Evolutionary conservation across 2,888 invertebrate genomes (phyloP).

Genomic region (Achlya flavicornis): DNA sequence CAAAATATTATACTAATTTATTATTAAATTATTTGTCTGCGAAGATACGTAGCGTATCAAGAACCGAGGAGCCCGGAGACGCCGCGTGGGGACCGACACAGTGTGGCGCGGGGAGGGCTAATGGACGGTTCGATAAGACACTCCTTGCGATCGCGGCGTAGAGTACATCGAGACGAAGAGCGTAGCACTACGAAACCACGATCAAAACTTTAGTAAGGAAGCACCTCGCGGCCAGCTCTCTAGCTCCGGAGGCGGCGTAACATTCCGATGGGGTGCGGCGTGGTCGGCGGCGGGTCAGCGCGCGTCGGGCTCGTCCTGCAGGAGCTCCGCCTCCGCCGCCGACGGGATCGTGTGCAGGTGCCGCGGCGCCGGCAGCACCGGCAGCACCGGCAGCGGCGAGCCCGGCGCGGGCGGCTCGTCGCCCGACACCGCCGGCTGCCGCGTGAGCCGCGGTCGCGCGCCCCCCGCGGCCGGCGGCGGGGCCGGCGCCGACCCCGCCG

Average conservation of each 20-base stretch:
- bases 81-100: not conserved
- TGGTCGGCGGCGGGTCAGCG: slow-evolving; percentile 31
- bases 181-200: not conserved
- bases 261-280: slow-evolving; percentile 3
- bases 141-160: slow-evolving; percentile 21
- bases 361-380: too few relatives aligned
- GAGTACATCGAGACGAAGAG: not conserved
- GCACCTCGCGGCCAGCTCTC: not conserved
- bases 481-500: slow-evolving; percentile 86
- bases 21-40: slow-evolving; percentile 39
- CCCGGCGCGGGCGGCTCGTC: slow-evolving; percentile 88
- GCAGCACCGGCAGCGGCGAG: slow-evolving; percentile 40
- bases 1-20: slow-evolving; percentile 40
- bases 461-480: slow-evolving; percentile 84
- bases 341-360: slow-evolving; percentile 71
- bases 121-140: slow-evolving; percentile 57
- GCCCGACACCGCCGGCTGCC: slow-evolving; percentile 91
- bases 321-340: slow-evolving; percentile 67
- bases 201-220: too few relatives aligned
- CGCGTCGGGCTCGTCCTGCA: slow-evolving; percentile 55
- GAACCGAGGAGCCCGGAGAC: not conserved
- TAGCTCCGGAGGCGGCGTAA: not conserved
- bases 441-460: slow-evolving; percentile 89
- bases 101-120: slow-evolving; percentile 26
- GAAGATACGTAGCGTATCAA: slow-evolving; percentile 5